Evolutionary conservation across 53 echinoderm and acorn worm genomes (phyloP).

Genomic region (Astropecten irregularis): DNA sequence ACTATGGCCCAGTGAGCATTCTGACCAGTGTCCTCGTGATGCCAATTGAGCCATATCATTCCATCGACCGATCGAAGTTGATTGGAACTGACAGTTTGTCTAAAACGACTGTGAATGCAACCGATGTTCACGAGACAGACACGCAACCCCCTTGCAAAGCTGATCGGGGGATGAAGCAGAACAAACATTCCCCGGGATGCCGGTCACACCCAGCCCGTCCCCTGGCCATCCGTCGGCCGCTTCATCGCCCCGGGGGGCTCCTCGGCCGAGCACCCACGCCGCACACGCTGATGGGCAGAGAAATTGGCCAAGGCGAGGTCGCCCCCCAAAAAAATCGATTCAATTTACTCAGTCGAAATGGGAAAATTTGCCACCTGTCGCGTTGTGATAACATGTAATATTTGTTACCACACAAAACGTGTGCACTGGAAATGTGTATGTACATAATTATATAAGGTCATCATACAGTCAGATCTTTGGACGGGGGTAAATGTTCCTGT

Average conservation of each 20-base stretch:
- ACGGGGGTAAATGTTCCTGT: slow-evolving; percentile 19
- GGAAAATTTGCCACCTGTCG: slow-evolving; percentile 37
- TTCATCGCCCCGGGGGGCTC: neutral
- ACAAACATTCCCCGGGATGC: slow-evolving; percentile 19
- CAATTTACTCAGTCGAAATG: slow-evolving; percentile 44
- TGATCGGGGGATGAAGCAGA: too few relatives aligned
- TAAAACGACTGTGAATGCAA: too few relatives aligned
- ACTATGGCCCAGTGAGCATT: too few relatives aligned
- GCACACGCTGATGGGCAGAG: neutral
- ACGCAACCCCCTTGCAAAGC: too few relatives aligned
- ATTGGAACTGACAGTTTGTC: too few relatives aligned
- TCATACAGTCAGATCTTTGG: neutral
- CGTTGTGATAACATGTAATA: slow-evolving; percentile 24
- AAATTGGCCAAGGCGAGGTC: slow-evolving; percentile 2
- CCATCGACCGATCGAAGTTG: too few relatives aligned
- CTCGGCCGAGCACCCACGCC: neutral
- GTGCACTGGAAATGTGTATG: too few relatives aligned
- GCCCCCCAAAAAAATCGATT: neutral
- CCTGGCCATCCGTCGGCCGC: neutral
- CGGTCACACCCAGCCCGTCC: slow-evolving; percentile 6
- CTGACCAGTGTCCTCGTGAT: too few relatives aligned
- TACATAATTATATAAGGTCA: too few relatives aligned
- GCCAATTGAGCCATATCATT: too few relatives aligned
- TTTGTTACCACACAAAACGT: neutral
- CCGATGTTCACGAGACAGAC: too few relatives aligned